Evolutionary conservation across 1,140 invertebrate genomes (phyloP), one percentile per base, ranked within the genome.

Genomic region (Ceratosolen solmsi): DNA sequence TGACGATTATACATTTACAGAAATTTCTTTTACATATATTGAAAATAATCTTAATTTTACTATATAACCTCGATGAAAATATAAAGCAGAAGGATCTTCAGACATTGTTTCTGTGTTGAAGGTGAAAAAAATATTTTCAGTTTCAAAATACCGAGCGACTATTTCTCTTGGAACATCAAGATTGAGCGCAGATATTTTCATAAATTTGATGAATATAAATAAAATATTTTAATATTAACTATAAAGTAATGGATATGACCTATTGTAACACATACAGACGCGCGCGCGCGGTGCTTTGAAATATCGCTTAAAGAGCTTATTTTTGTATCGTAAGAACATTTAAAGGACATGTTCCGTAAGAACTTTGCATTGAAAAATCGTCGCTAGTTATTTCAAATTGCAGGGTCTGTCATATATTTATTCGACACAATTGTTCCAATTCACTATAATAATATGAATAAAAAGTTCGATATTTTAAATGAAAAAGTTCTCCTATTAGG

Each of bases 391-490:
- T 27, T 25, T 27, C 4, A 41, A 56, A 46, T 58, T 30, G 27
- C 46, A 4, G 0, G 25, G 0, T 63, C 25, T 46, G 49, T 80
- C 25, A 17, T 51, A 49, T 20, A 33, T 30, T 15, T 54, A 8
- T 56, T 74, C 25, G 71, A 15, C 7, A 54, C 38, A 17, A 65
- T 68, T 17, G 54, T 41, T 46, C 72, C 41, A 58, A 80, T 80
- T 54, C 49, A 49, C 38, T 68, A 81, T 70, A 63, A 58, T 75
- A 65, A 9, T 70, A 77, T 63, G 72, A 83, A 74, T 36, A 33
- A 49, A 73, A 80, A 41, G 79, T 80, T 80, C 78, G 80, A 82
- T 79, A 82, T 77, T 76, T 71, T 60, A 30, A 82, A 22, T 46
- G 3, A 56, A 78, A 63, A 71, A 73, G 60, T 81, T 68, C 17